Conservation (phyloP, 1,140 invertebrate species). For the Tetramorium parvispinum region DNA sequence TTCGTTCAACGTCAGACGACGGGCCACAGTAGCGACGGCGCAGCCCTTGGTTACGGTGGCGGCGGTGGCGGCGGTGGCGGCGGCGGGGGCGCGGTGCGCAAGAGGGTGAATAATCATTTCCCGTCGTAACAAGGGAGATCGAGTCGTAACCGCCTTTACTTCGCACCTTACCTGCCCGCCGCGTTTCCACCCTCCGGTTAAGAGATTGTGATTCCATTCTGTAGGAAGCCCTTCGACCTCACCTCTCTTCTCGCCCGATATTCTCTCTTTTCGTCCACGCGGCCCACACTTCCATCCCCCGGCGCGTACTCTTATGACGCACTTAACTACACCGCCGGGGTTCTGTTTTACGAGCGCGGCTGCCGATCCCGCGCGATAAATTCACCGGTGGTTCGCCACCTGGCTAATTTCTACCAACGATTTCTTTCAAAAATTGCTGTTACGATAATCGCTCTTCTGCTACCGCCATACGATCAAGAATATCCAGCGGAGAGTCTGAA, state of each 20-base stretch:
- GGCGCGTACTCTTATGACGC: conserved; percentile 40
- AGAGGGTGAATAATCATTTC: conserved; percentile 82
- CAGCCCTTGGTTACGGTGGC: conserved; percentile 38
- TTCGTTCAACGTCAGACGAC: conserved; percentile 79
- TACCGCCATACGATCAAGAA: not conserved
- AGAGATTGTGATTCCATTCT: conserved; percentile 61
- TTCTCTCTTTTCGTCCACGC: not conserved
- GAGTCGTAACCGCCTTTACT: conserved; percentile 77
- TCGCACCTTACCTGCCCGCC: conserved; percentile 66
- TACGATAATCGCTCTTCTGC: conserved; percentile 15
- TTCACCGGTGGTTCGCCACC: conserved; percentile 26
- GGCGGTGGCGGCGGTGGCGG: conserved; percentile 51
- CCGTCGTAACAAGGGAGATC: conserved; percentile 78
- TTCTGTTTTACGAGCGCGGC: conserved; percentile 42
- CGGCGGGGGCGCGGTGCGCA: conserved; percentile 50
- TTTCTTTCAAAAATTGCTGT: conserved; percentile 33
- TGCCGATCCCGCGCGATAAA: conserved; percentile 49
- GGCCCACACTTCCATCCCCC: not conserved
- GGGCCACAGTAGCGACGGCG: conserved; percentile 61
- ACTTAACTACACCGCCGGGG: conserved; percentile 45
- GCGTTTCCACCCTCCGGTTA: conserved; percentile 63
- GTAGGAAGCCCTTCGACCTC: conserved; percentile 36
- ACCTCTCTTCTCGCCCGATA: too few species aligned
- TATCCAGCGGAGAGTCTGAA: not conserved
- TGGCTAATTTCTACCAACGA: conserved; percentile 48